These are phyloP conservation scores for Araneus ventricosus DNA, from an alignment of 1,140 invertebrate species.

Conservation along the genomic window DNA sequence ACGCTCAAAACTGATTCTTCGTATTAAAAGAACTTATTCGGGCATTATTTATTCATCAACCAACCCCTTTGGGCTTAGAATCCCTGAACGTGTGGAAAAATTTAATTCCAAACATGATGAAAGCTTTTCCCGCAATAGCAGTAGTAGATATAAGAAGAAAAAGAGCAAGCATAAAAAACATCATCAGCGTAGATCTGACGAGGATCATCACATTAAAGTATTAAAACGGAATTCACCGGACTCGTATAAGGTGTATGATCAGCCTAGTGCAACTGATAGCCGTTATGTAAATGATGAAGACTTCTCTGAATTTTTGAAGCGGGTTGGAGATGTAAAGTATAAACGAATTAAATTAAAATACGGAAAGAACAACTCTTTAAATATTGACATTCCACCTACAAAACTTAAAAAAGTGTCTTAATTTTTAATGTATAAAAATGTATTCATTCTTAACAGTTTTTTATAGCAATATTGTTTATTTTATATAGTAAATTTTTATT, in stretches of 20 bases:
- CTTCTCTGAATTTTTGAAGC: conserved; percentile 66
- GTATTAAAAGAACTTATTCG: conserved; percentile 62
- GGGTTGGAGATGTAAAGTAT: conserved; percentile 57
- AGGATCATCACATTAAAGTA: conserved; percentile 41
- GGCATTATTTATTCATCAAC: conserved; percentile 64
- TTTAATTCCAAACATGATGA: conserved; percentile 5
- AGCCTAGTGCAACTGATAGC: neutral
- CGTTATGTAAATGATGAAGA: conserved; percentile 1
- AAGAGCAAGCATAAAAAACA: conserved; percentile 71
- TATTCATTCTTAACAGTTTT: conserved; percentile 57
- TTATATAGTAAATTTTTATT: conserved; percentile 65
- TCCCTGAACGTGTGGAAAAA: conserved; percentile 25
- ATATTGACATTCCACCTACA: conserved; percentile 73
- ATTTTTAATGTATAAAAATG: conserved; percentile 49
- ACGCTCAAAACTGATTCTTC: conserved; percentile 67
- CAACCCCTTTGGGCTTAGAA: conserved; percentile 36
- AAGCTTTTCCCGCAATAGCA: conserved; percentile 30
- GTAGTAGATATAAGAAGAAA: conserved; percentile 68
- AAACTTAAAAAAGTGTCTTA: conserved; percentile 73
- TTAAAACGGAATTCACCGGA: conserved; percentile 37
- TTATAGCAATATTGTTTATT: conserved; percentile 68
- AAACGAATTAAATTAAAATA: conserved; percentile 69
- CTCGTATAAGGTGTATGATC: conserved; percentile 15
- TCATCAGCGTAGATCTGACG: neutral
- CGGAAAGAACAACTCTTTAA: conserved; percentile 64